Evolutionary conservation across 2,797 vertebrate species (phyloP), one percentile per base, ranked within the genome.

Genomic region (Sebastes reedi): DNA sequence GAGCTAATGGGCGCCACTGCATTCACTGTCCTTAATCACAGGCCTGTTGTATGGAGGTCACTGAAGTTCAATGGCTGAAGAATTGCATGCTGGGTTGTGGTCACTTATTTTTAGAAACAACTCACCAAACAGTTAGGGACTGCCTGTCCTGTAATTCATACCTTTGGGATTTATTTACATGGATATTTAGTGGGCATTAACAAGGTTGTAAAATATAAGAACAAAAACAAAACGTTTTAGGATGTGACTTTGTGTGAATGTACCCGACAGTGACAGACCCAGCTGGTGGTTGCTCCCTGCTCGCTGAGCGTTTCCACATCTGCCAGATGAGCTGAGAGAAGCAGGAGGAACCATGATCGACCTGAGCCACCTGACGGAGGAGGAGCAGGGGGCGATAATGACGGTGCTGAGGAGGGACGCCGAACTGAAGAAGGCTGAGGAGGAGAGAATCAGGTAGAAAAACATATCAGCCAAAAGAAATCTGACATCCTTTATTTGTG

Each of bases 321-420:
- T 74, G 65, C 25, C 58, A 0, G 3, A 50, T 22, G 77, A 72
- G 67, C 54, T 20, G 77, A 72, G 67, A 77, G 68, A 65, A 34
- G 56, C 8, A 54, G 67, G 39, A 80, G 0, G 29, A 88, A 86
- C 93, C 90, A 99, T 99, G 99, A 98, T 99, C 36, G 98, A 99
- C 94, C 92, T 99, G 83, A 98, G 98, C 90, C 97, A 99, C 90
- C 94, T 99, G 89, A 98, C 97, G 0, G 98, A 99, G 86, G 97
- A 99, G 81, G 99, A 99, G 81, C 97, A 98, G 91, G 96, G 95
- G 46, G 85, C 92, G 30, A 99, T 99, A 75, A 95, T 98, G 97
- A 95, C 93, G 25, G 99, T 99, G 70, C 94, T 99, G 78, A 96
- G 96, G 90, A 95, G 99, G 83, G 99, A 99, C 54, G 92, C 95